Base-by-base conservation (phyloP, 1,140 invertebrate species). In the Lysiphlebus fabarum region DNA sequence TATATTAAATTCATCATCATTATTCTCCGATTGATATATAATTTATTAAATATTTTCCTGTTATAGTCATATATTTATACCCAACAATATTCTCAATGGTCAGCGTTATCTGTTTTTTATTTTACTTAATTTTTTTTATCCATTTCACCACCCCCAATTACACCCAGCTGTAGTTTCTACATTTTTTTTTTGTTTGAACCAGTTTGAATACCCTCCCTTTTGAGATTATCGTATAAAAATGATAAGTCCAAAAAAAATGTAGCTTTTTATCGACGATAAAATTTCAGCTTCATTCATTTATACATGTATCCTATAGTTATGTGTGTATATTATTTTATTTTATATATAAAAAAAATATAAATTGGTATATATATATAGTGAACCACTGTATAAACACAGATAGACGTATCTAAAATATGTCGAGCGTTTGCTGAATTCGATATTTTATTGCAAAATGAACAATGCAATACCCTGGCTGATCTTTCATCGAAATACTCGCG, bases 171-270 rank as follows among this genome's bases (percentile, higher is more conserved):
- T 53, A 41, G 37, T 17, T 9, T 53, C 12, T 4, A 26, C 50
- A 41, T 0, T 41, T 10, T 14, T 11, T 53, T 40, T 17, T 17
- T 17, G 2, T 42, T 3, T 26, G 50, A n/a, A n/a, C 14, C 40
- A 26, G 33, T n/a, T 10, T 33, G 26, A 10, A 7, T n/a, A 10
- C 43, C 55, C 17, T 26, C 7, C 37, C 36, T 9, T 40, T 14
- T 58, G 40, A 58, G 57, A 58, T 58, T 58, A 58, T 36, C 8
- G 57, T 34, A 58, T 58, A 58, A 58, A 58, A 51, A 58, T 58
- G 57, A 58, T 58, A 53, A 53, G 57, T 58, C 57, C 40, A 10
- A 44, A 44, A 49, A n/a, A 26, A 53, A 40, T 42, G 41, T 8
- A 58, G n/a, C 34, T 40, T 44, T 58, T 58, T 58, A 58, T 58